These are phyloP conservation scores for Drosophila nasuta DNA, from an alignment of 1,140 invertebrate genomes.

Conservation along the genomic window DNA sequence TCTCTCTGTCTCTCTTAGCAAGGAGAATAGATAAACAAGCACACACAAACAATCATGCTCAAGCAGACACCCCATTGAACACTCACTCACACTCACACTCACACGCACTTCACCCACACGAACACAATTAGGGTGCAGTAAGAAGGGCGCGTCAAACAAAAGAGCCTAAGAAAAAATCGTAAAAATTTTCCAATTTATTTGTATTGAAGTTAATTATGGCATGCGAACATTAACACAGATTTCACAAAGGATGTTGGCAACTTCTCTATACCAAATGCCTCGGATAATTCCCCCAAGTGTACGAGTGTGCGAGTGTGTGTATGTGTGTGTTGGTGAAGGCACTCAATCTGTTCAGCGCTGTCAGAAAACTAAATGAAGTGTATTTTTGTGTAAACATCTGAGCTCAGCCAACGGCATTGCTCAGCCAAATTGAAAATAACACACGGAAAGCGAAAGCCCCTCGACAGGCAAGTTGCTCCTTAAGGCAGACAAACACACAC, in stretches of 20 bases:
- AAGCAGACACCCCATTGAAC: constrained; percentile 17
- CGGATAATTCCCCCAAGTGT: neutral
- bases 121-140: constrained; percentile 31
- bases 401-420: constrained; percentile 27
- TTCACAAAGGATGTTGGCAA: constrained; percentile 38
- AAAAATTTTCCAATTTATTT: constrained; percentile 53
- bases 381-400: constrained; percentile 76
- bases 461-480: constrained; percentile 22
- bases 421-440: constrained; percentile 73
- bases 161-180: constrained; percentile 23
- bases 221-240: constrained; percentile 61
- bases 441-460: neutral
- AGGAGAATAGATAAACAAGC: constrained; percentile 33
- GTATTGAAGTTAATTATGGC: constrained; percentile 71
- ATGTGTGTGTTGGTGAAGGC: neutral
- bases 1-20: constrained; percentile 2
- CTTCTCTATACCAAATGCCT: neutral
- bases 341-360: constrained; percentile 17
- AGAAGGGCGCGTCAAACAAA: constrained; percentile 22
- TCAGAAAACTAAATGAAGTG: constrained; percentile 75
- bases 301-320: neutral
- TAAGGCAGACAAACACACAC: constrained; percentile 17
- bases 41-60: constrained; percentile 1
- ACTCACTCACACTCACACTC: constrained; percentile 6
- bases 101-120: constrained; percentile 6